Evolutionary conservation across 2,888 invertebrate species (phyloP).

Genomic region (Tridacna crocea): DNA sequence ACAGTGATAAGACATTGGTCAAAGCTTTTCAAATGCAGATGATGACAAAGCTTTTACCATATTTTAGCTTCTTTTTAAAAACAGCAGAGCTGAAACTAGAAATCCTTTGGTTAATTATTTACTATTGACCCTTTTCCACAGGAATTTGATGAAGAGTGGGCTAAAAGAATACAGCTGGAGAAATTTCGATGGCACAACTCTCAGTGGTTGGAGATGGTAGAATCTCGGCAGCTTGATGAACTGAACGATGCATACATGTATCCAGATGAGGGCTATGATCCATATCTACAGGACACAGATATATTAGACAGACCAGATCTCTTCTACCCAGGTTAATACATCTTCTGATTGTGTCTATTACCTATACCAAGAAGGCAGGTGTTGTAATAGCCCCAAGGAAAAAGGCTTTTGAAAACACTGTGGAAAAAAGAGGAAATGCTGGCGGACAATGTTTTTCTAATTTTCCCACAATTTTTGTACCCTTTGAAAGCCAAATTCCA

Average conservation of each 20-base stretch:
- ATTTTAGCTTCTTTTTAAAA: no score
- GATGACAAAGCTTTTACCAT: no score
- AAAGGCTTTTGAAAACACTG: neutral
- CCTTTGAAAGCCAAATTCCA: neutral
- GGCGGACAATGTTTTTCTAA: neutral
- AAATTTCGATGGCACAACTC: slow-evolving; percentile 99
- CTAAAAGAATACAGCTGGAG: slow-evolving; percentile 95
- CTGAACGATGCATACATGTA: slow-evolving; percentile 80
- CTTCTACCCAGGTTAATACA: slow-evolving; percentile 77
- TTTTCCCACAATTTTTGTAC: slow-evolving; percentile 15
- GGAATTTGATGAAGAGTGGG: slow-evolving; percentile 95
- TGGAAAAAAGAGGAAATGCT: neutral
- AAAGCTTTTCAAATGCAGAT: no score
- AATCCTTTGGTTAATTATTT: no score
- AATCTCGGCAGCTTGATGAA: slow-evolving; percentile 85
- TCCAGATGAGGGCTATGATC: slow-evolving; percentile 79
- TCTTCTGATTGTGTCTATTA: neutral
- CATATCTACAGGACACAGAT: slow-evolving; percentile 83
- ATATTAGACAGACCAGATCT: slow-evolving; percentile 83
- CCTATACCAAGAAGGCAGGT: neutral
- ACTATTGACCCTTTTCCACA: neutral
- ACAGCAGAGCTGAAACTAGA: no score
- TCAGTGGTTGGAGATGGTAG: slow-evolving; percentile 99
- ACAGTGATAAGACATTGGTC: no score
- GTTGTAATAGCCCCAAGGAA: neutral